Conservation (phyloP, 2,888 invertebrate species). For the Mamestra brassicae region DNA sequence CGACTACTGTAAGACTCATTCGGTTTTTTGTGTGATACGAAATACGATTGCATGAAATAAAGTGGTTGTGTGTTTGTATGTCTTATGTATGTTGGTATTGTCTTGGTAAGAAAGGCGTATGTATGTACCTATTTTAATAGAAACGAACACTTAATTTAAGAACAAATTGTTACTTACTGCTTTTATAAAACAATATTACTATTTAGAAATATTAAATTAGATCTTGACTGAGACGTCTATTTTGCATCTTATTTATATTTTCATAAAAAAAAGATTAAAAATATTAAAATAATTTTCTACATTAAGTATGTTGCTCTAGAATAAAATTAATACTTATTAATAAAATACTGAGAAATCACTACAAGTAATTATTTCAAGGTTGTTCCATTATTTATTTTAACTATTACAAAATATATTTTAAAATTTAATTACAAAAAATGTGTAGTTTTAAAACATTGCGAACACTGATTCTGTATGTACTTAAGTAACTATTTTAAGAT, state of each 20-base stretch:
- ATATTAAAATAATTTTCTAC: not conserved
- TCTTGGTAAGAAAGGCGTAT: not conserved
- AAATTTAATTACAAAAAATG: not conserved
- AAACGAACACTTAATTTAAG: slow-evolving; percentile 14
- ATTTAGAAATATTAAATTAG: not conserved
- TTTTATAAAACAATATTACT: slow-evolving; percentile 5
- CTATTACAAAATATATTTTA: not conserved
- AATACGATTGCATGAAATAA: not conserved
- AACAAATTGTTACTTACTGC: not conserved
- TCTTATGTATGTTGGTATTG: too few relatives aligned
- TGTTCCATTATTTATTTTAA: not conserved
- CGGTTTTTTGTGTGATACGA: not conserved
- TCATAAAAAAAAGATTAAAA: not conserved
- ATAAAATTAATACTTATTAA: not conserved
- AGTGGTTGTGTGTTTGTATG: slow-evolving; percentile 9
- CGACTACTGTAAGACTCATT: too few relatives aligned
- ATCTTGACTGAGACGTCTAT: not conserved
- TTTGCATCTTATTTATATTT: not conserved
- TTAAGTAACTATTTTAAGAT: slow-evolving; percentile 36
- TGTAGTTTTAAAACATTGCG: not conserved
- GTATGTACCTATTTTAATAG: not conserved
- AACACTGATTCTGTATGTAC: not conserved
- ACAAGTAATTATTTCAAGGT: not conserved
- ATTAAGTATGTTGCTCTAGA: not conserved
- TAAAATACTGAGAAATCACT: slow-evolving; percentile 1